Base-by-base conservation (phyloP, 1,140 invertebrate species). In the Papilio polytes region DNA sequence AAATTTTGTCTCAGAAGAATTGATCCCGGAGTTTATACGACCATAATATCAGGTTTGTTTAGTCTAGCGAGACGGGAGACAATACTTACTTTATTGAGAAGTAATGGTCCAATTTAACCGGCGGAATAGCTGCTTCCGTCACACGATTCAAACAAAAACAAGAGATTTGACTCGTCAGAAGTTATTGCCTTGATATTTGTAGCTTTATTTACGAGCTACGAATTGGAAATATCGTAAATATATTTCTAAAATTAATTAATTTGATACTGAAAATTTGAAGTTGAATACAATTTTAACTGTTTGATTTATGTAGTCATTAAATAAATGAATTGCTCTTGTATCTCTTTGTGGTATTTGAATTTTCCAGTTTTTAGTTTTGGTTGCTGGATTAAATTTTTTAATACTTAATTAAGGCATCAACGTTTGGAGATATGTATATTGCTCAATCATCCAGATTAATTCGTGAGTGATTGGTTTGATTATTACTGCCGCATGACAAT, bases 41-140 rank as follows among this genome's bases (percentile, higher is more conserved):
- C 26, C 74, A 56, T 76, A 74, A 74, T 48, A 56, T 77, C 63
- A 66, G 26, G 26, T 66, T 77, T 53, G 46, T 53, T 77, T 77
- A 22, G 74, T 36, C 22, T 77, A 53, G 48, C 51, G 26, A 56
- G 56, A 63, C 76, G 53, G 56, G 53, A 41, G 76, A 63, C 76
- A 63, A 78, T 78, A 78, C 56, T 78, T 22, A 44, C 15, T 66
- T 78, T 78, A 78, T 78, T 78, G 76, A 78, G 76, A 8, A 59
- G 76, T 63, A 78, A 78, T 78, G 36, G 76, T 78, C 56, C 76
- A 78, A 78, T 78, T 63, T 78, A 78, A 63, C 76, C 36, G 22
- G 56, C 76, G 56, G 26, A 78, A 78, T 78, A 78, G 76, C 76
- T 66, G 59, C 76, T 78, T 78, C 76, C 76, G 76, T 63, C 76